These are phyloP conservation scores for Myzus persicae DNA, from an alignment of 1,140 invertebrate genomes.

Conservation along the genomic window DNA sequence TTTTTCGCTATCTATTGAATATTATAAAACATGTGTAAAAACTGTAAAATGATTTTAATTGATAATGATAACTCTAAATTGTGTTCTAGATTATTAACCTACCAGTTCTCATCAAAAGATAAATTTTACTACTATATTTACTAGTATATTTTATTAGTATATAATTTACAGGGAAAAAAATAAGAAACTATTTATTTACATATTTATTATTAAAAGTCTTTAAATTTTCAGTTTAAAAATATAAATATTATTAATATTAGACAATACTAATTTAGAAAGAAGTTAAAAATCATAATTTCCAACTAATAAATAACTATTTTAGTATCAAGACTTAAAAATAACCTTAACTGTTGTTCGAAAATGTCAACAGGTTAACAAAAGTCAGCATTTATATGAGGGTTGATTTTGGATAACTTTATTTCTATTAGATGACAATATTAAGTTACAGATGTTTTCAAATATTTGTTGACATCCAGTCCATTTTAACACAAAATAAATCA, in stretches of 20 bases:
- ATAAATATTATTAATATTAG: not conserved
- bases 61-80: constrained; percentile 7
- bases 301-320: not conserved
- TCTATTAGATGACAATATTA: not conserved
- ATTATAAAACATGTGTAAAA: constrained; percentile 19
- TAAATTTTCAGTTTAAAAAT: not conserved
- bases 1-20: constrained; percentile 17
- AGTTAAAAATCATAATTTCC: not conserved
- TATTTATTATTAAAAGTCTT: not conserved
- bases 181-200: not conserved
- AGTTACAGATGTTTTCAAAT: not conserved
- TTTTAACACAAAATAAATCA: not conserved
- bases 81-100: not conserved
- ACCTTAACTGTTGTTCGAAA: not conserved
- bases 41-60: constrained; percentile 33
- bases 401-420: not conserved
- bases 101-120: not conserved
- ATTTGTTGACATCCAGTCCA: not conserved
- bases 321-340: not conserved
- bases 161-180: not conserved
- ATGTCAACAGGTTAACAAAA: too few relatives aligned
- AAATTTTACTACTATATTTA: constrained; percentile 6
- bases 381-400: not conserved
- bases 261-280: not conserved
- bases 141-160: too few relatives aligned